Evolutionary conservation across 2,113 vertebrate genomes (phyloP).

Genomic region (Cyprinodon brontotheroides): DNA sequence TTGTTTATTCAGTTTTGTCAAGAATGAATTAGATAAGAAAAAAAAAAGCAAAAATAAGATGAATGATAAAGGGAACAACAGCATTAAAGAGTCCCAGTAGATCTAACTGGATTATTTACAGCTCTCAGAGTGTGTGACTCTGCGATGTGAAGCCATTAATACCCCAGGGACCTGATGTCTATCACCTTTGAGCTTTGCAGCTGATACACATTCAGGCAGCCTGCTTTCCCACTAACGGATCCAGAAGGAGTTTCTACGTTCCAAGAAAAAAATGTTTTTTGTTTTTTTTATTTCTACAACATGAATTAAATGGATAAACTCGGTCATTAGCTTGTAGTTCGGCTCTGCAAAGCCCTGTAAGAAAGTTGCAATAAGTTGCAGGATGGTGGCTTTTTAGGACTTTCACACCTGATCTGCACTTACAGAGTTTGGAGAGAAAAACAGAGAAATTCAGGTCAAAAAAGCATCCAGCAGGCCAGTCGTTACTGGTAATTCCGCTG

Average conservation of each 20-base stretch:
- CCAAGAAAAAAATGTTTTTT: background rate
- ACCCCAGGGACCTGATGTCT: conserved; percentile 51
- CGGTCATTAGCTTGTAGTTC: background rate
- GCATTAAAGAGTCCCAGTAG: conserved; percentile 43
- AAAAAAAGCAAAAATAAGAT: background rate
- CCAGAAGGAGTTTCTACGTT: too few species aligned
- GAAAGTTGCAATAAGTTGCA: background rate
- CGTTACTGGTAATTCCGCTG: too few species aligned
- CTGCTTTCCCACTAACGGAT: background rate
- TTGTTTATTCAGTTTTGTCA: too few species aligned
- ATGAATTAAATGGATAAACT: background rate
- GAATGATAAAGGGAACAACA: background rate
- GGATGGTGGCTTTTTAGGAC: background rate
- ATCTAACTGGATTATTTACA: conserved; percentile 52
- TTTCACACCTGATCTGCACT: background rate
- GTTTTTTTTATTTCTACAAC: background rate
- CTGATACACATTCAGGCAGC: conserved; percentile 18
- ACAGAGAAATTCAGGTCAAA: too few species aligned
- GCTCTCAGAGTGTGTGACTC: conserved; percentile 51
- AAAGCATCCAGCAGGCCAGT: too few species aligned
- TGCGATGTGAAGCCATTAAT: conserved; percentile 31
- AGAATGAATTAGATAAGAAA: too few species aligned
- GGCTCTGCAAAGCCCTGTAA: background rate
- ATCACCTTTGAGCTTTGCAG: conserved; percentile 53
- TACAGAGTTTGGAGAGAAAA: too few species aligned